Evolutionary conservation across 2,797 vertebrate species (phyloP).

Genomic region (Mustela erminea): DNA sequence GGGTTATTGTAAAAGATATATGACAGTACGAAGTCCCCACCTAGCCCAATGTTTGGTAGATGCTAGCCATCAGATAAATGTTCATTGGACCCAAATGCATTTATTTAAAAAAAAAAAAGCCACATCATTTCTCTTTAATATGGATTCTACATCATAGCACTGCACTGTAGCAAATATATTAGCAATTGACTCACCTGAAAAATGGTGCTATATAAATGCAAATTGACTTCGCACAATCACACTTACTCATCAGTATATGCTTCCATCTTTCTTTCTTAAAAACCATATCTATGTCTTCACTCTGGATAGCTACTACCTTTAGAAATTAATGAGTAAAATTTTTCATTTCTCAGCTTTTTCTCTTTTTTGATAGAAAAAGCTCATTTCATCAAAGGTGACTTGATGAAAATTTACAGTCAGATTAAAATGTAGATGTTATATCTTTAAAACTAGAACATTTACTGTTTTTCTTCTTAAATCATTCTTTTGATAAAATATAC

Average conservation of each 20-base stretch:
- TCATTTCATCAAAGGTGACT: conserved; percentile 55
- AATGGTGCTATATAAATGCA: conserved; percentile 77
- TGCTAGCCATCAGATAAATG: not conserved
- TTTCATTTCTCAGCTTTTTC: conserved; percentile 45
- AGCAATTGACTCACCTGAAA: conserved; percentile 72
- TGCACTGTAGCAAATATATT: conserved; percentile 63
- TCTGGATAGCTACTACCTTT: conserved; percentile 11
- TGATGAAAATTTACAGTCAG: not conserved
- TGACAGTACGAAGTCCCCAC: not conserved
- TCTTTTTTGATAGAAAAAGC: conserved; percentile 22
- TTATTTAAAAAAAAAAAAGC: not conserved
- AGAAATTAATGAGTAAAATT: conserved; percentile 67
- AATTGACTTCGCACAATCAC: conserved; percentile 7
- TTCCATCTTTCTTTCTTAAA: conserved; percentile 63
- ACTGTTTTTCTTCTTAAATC: not conserved
- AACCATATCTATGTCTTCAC: conserved; percentile 29
- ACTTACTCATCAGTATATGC: not conserved
- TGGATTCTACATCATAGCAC: conserved; percentile 46
- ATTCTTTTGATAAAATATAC: not conserved
- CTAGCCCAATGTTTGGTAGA: not conserved
- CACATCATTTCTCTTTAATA: not conserved
- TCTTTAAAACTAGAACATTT: conserved; percentile 18
- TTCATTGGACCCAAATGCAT: conserved; percentile 4
- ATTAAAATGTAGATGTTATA: conserved; percentile 48
- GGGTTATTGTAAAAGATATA: not conserved